Evolutionary conservation across 2,113 vertebrate genomes (phyloP).

Genomic region (Strigops habroptila): DNA sequence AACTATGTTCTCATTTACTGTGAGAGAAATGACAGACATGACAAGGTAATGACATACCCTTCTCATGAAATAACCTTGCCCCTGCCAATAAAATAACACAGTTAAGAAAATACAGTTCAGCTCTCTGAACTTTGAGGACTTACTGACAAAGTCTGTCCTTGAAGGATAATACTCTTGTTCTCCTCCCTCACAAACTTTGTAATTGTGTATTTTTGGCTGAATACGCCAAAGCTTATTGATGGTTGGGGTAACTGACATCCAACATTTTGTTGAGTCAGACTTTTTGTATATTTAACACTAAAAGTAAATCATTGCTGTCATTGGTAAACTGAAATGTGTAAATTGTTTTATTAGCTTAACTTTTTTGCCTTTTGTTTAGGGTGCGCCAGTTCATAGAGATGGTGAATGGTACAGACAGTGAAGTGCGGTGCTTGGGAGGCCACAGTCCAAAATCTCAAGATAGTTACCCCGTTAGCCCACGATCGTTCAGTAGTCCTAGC

Average conservation of each 20-base stretch:
- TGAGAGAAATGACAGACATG: not conserved
- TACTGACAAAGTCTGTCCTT: not conserved
- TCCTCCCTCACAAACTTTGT: not conserved
- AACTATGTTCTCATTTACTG: not conserved
- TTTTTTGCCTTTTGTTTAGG: conserved; percentile 74
- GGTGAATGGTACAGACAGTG: conserved; percentile 99
- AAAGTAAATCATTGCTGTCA: not conserved
- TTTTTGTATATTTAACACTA: not conserved
- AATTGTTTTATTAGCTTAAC: conserved; percentile 31
- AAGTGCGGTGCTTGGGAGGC: conserved; percentile 94
- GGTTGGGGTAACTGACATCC: not conserved
- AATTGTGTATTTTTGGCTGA: not conserved
- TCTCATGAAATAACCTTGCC: not conserved
- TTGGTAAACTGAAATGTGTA: not conserved
- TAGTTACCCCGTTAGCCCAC: conserved; percentile 91
- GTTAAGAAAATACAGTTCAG: not conserved
- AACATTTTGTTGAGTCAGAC: conserved; percentile 10
- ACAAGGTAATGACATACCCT: not conserved
- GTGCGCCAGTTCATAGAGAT: conserved; percentile 99
- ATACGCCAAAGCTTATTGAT: not conserved
- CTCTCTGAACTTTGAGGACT: not conserved
- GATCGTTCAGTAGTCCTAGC: conserved; percentile 89
- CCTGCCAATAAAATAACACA: not conserved
- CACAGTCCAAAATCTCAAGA: conserved; percentile 99
- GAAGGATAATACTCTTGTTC: conserved; percentile 24